Conservation (phyloP, 2,113 vertebrate species). For the Tragelaphus strepsiceros region DNA sequence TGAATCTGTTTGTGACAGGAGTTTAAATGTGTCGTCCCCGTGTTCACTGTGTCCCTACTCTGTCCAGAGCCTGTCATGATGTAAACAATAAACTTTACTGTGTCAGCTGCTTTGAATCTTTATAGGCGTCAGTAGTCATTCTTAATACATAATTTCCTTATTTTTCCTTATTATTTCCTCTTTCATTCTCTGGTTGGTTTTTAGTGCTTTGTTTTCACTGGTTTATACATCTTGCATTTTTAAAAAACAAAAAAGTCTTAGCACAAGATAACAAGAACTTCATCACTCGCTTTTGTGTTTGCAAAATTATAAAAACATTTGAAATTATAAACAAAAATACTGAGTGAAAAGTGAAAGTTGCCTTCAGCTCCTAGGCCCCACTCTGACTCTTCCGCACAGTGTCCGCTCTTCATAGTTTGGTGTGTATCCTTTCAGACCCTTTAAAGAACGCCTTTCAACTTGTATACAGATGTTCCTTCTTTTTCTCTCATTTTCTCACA, state of each 20-base stretch:
- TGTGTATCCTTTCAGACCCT: background rate
- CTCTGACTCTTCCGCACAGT: background rate
- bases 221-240: background rate
- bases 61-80: constrained; percentile 77
- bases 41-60: constrained; percentile 66
- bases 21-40: constrained; percentile 74
- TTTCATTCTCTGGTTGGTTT: background rate
- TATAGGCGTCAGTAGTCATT: constrained; percentile 53
- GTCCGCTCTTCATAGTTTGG: background rate
- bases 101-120: constrained; percentile 74
- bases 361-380: background rate
- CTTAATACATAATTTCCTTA: constrained; percentile 27
- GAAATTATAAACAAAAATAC: background rate
- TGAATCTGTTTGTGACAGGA: constrained; percentile 77
- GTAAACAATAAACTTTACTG: constrained; percentile 79
- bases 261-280: background rate
- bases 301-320: background rate
- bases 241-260: background rate
- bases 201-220: constrained; percentile 26
- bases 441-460: background rate
- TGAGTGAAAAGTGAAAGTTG: background rate
- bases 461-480: background rate
- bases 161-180: background rate
- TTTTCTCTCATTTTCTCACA: background rate
- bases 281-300: constrained; percentile 11